Percentiles rank a stretch among this genome's conserved stretches.
These are phyloP conservation scores for Poeciliopsis retropinna DNA, from an alignment of 2,113 vertebrate species.

Conservation along the genomic window DNA sequence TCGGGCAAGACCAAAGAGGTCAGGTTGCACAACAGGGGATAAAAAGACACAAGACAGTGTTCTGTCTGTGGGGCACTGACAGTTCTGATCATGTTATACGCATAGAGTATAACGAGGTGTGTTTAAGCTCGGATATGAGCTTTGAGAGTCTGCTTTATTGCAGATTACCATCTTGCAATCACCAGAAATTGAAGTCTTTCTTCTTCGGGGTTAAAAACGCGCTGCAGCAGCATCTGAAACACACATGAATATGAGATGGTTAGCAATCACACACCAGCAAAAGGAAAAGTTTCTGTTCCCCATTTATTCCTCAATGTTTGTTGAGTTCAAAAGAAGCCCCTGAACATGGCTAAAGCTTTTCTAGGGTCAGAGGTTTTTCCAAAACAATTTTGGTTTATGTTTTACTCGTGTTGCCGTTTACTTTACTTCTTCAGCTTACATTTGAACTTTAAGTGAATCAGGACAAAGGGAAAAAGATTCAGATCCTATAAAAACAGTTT, in stretches of 20 bases:
- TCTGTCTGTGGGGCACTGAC: conserved; percentile 36
- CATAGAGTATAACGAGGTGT: not conserved
- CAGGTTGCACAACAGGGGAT: conserved; percentile 34
- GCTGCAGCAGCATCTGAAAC: conserved; percentile 62
- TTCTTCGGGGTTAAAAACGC: conserved; percentile 12
- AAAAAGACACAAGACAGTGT: conserved; percentile 50
- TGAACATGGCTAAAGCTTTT: not conserved
- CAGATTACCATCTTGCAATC: conserved; percentile 29
- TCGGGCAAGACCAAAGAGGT: conserved; percentile 35
- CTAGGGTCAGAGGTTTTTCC: not conserved
- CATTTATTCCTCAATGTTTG: not conserved
- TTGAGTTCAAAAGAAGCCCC: not conserved
- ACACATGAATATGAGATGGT: conserved; percentile 44
- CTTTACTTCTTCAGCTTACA: not conserved
- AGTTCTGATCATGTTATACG: conserved; percentile 22
- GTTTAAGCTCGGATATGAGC: conserved; percentile 19
- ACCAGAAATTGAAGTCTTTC: conserved; percentile 28
- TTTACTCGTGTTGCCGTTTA: not conserved
- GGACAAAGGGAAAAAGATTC: not conserved
- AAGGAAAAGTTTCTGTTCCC: not conserved
- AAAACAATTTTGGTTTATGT: not conserved
- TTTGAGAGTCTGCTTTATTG: conserved; percentile 32
- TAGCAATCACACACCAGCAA: conserved; percentile 1
- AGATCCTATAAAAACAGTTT: not conserved
- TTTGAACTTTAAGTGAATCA: not conserved